Conservation (phyloP, 2,113 vertebrate species). For the Takifugu flavidus region DNA sequence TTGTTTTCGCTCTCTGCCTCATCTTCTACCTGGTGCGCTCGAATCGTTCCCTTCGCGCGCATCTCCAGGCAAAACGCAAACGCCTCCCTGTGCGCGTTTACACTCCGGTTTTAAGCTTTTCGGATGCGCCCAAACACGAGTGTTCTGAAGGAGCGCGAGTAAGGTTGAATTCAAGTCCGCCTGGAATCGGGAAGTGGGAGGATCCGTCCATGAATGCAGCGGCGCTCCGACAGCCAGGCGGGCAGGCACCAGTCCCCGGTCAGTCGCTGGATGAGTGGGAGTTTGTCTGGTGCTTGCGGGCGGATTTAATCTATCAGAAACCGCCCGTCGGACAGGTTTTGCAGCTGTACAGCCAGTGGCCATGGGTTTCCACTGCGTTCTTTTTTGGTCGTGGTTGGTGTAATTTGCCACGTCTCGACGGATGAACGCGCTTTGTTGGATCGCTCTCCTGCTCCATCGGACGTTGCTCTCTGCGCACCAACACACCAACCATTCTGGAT, state of each 20-base stretch:
- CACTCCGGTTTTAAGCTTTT: conserved; percentile 26
- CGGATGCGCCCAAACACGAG: conserved; percentile 40
- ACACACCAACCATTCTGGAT: conserved; percentile 45
- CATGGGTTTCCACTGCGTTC: conserved; percentile 10
- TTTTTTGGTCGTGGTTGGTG: neutral
- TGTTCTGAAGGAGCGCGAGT: conserved; percentile 43
- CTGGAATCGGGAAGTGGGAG: conserved; percentile 78
- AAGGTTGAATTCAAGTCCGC: conserved; percentile 54
- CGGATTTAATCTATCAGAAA: conserved; percentile 48
- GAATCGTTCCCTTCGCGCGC: conserved; percentile 49
- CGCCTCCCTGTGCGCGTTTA: conserved; percentile 30
- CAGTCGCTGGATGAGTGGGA: conserved; percentile 73
- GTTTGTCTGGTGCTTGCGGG: conserved; percentile 66
- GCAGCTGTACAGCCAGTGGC: conserved; percentile 31
- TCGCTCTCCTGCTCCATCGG: conserved; percentile 50
- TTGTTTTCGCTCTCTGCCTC: conserved; percentile 20
- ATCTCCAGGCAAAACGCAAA: conserved; percentile 56
- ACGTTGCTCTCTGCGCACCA: conserved; percentile 49
- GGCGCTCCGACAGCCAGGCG: conserved; percentile 35
- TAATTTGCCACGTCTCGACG: conserved; percentile 19
- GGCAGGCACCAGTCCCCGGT: neutral
- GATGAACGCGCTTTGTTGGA: conserved; percentile 66
- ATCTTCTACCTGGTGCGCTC: conserved; percentile 40
- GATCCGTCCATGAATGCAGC: conserved; percentile 56
- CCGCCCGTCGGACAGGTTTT: conserved; percentile 33